Conservation (phyloP, 2,888 invertebrate genomes). For the Adelphocoris suturalis region DNA sequence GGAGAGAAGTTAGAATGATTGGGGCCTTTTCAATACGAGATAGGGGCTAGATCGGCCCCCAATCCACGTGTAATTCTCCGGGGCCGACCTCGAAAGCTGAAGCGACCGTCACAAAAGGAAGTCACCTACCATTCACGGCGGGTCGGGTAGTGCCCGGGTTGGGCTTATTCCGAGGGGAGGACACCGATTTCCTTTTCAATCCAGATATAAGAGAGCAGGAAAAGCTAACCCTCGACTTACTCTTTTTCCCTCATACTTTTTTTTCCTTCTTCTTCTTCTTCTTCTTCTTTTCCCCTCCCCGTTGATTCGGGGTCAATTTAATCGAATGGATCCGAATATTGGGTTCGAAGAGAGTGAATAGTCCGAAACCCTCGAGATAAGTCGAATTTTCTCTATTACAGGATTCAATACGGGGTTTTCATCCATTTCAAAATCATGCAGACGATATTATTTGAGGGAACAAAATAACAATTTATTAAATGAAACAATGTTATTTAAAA, state of each 20-base stretch:
- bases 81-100: conserved; percentile 33
- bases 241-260: background rate
- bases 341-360: conserved; percentile 35
- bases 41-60: conserved; percentile 67
- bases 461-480: too few species aligned
- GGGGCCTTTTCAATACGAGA: conserved; percentile 66
- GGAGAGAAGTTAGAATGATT: conserved; percentile 65
- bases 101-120: conserved; percentile 59
- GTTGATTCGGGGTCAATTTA: conserved; percentile 57
- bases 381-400: conserved; percentile 3
- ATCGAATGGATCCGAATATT: conserved; percentile 64
- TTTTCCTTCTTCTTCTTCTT: background rate
- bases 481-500: too few species aligned
- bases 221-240: background rate
- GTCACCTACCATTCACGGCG: conserved; percentile 66
- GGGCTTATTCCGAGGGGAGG: conserved; percentile 56
- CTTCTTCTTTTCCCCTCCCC: conserved; percentile 8
- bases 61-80: conserved; percentile 68
- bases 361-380: conserved; percentile 25
- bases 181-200: conserved; percentile 68
- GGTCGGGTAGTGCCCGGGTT: conserved; percentile 29
- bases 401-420: background rate
- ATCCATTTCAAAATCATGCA: too few species aligned
- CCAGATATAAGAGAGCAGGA: conserved; percentile 53
- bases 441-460: too few species aligned